A percentile compares a stretch with the other conserved stretches of the same genome.
Evolutionary conservation across 2,888 invertebrate species (phyloP).

Genomic region (Trissolcus brochymenae): DNA sequence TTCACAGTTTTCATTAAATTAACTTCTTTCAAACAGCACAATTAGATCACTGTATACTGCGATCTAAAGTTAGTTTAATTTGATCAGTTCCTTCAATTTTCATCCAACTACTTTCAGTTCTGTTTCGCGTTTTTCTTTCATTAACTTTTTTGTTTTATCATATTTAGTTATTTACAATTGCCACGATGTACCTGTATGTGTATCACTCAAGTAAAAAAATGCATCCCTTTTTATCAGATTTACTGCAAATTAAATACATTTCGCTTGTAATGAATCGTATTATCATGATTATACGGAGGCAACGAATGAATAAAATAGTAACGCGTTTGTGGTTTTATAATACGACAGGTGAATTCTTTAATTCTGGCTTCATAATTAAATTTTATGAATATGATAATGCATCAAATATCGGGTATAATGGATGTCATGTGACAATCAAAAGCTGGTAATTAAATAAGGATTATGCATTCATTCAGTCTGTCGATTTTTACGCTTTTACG

Average conservation of each 20-base stretch:
- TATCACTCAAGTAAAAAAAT: background rate
- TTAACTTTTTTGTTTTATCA: background rate
- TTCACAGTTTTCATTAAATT: too few relatives aligned
- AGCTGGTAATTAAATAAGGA: constrained; percentile 34
- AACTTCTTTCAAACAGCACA: background rate
- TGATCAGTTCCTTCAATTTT: background rate
- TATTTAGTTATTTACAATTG: too few relatives aligned
- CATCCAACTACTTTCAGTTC: background rate
- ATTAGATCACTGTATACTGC: background rate
- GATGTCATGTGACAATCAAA: constrained; percentile 30
- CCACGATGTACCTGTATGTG: too few relatives aligned
- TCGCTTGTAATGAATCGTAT: constrained; percentile 6
- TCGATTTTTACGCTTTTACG: constrained; percentile 36
- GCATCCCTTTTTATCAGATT: constrained; percentile 5
- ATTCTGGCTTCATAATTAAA: constrained; percentile 32
- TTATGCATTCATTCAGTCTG: constrained; percentile 27
- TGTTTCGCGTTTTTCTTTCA: background rate
- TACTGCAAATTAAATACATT: background rate
- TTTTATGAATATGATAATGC: constrained; percentile 39
- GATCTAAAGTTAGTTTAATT: background rate
- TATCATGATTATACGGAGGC: constrained; percentile 9
- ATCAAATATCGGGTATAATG: constrained; percentile 38
- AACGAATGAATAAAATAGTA: constrained; percentile 17
- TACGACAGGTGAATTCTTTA: constrained; percentile 17
- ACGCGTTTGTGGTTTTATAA: constrained; percentile 7